Conservation (phyloP, 2,113 vertebrate genomes). For the Leptobrachium ailaonicum region DNA sequence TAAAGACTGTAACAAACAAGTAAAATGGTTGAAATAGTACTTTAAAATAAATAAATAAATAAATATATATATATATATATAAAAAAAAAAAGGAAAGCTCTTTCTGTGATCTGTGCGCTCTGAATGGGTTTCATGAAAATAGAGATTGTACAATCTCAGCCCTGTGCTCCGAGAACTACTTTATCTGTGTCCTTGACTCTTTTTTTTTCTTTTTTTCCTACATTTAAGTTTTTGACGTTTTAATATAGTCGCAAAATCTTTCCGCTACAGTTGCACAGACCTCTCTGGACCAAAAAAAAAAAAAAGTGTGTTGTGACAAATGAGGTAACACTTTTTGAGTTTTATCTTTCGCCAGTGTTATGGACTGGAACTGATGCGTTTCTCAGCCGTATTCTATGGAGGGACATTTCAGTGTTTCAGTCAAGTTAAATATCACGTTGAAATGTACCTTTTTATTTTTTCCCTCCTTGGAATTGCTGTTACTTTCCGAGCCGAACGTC, state of each 20-base stretch:
- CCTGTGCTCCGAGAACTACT: background rate
- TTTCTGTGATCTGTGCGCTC: no score
- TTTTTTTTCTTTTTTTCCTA: background rate
- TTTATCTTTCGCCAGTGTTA: constrained; percentile 44
- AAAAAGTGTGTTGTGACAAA: constrained; percentile 42
- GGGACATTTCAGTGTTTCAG: constrained; percentile 37
- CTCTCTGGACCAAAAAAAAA: constrained; percentile 38
- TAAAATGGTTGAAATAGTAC: no score
- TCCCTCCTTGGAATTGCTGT: constrained; percentile 9
- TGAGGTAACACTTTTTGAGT: constrained; percentile 42
- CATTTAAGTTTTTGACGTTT: constrained; percentile 27
- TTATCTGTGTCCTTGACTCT: constrained; percentile 23
- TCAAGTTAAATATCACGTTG: constrained; percentile 42
- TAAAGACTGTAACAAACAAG: no score
- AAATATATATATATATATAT: no score
- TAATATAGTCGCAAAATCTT: constrained; percentile 39
- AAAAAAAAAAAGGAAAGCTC: no score
- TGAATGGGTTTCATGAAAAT: no score
- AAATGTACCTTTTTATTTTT: constrained; percentile 28
- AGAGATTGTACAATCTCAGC: background rate
- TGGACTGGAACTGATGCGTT: constrained; percentile 42
- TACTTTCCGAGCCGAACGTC: background rate
- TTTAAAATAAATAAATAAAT: no score
- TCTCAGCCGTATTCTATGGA: constrained; percentile 33
- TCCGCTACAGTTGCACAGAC: constrained; percentile 30